phyloP scores from a whole-genome alignment of 2,797 vertebrate species.

The Diceros bicornis region DNA sequence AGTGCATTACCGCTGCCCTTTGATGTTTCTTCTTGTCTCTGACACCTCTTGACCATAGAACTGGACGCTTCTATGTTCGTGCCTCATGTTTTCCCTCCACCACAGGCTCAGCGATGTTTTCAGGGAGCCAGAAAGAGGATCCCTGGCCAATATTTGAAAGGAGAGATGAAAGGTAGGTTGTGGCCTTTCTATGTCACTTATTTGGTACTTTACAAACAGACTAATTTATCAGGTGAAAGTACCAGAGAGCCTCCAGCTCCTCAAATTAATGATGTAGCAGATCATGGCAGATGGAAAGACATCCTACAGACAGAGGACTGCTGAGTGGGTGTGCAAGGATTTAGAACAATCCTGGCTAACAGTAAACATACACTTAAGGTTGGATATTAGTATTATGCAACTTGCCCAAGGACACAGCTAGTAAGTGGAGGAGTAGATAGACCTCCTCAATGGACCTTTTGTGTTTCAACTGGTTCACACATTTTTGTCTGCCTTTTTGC shows the following conservation, averaged over 20 bases:
- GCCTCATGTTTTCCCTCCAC: background rate
- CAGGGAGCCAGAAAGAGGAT: background rate
- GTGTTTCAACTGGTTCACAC: background rate
- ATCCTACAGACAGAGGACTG: background rate
- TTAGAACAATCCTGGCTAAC: background rate
- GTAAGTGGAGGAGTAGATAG: background rate
- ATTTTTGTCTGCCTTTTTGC: background rate
- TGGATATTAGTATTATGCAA: background rate
- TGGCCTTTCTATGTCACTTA: background rate
- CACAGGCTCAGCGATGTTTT: background rate
- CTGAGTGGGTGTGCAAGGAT: background rate
- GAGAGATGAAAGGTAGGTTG: background rate
- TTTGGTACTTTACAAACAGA: background rate
- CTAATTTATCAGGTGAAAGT: background rate
- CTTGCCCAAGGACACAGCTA: background rate
- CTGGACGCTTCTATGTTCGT: background rate
- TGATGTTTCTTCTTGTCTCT: background rate
- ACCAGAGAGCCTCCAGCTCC: background rate
- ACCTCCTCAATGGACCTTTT: background rate
- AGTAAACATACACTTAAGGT: background rate
- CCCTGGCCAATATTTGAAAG: background rate
- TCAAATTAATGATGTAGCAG: background rate
- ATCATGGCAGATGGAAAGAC: background rate
- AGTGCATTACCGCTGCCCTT: background rate
- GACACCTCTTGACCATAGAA: background rate